Conservation (phyloP, 2,113 vertebrate species). For the Sebastes fasciatus region DNA sequence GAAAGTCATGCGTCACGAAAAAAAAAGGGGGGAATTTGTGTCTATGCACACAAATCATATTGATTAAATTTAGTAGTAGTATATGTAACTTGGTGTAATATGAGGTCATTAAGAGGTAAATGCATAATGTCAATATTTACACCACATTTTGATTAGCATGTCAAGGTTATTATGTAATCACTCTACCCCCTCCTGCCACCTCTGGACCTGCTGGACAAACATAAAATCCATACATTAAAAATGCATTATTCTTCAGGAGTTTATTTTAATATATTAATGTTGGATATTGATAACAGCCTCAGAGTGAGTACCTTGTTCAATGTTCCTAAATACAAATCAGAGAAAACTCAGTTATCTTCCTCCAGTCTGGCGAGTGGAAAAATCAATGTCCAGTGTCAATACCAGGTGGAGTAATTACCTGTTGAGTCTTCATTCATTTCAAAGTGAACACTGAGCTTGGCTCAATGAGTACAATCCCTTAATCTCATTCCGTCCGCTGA, state of each 20-base stretch:
- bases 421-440: slow-evolving; percentile 95
- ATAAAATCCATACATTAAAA: slow-evolving; percentile 35
- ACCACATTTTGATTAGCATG: slow-evolving; percentile 61
- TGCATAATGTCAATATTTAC: slow-evolving; percentile 50
- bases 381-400: slow-evolving; percentile 95
- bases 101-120: slow-evolving; percentile 45
- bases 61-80: background rate
- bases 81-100: slow-evolving; percentile 27
- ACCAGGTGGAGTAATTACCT: slow-evolving; percentile 98
- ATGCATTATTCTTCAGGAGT: slow-evolving; percentile 1
- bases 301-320: slow-evolving; percentile 8
- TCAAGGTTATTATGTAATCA: slow-evolving; percentile 56
- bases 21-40: no score
- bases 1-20: no score
- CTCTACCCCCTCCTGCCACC: slow-evolving; percentile 38
- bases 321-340: slow-evolving; percentile 37
- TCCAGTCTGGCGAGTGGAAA: slow-evolving; percentile 87
- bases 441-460: slow-evolving; percentile 93
- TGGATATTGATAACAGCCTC: slow-evolving; percentile 5
- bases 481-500: slow-evolving; percentile 95
- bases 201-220: slow-evolving; percentile 38
- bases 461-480: slow-evolving; percentile 98
- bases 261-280: slow-evolving; percentile 13
- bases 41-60: no score
- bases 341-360: slow-evolving; percentile 88